Conservation (phyloP, 1,140 invertebrate species). For the Copidosoma floridanum region DNA sequence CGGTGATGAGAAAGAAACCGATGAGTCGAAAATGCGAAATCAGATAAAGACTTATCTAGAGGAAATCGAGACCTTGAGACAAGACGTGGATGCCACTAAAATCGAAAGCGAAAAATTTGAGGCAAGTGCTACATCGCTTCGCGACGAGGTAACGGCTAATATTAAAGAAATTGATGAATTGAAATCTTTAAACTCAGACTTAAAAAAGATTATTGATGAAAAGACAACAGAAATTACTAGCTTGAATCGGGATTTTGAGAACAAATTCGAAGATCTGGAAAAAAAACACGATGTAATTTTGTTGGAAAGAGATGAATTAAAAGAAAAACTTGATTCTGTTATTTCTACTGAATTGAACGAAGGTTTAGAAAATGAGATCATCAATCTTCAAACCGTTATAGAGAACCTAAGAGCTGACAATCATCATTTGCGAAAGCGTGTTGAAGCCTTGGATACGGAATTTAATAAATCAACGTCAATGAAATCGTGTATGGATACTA, state of each 20-base stretch:
- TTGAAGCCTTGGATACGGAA: not conserved
- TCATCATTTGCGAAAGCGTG: not conserved
- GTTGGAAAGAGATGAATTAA: conserved; percentile 15
- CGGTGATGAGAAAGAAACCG: not conserved
- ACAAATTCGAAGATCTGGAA: conserved; percentile 7
- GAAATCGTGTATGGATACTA: too few species aligned
- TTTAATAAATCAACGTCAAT: not conserved
- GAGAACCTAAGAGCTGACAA: not conserved
- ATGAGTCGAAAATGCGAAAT: not conserved
- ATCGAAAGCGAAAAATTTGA: not conserved
- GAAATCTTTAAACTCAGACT: conserved; percentile 16
- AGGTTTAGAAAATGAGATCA: not conserved
- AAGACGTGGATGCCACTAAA: not conserved
- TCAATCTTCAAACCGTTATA: not conserved
- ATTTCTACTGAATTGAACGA: not conserved
- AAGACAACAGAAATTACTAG: conserved; percentile 20
- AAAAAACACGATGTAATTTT: not conserved
- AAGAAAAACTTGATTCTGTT: conserved; percentile 3
- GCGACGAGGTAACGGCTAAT: conserved; percentile 11
- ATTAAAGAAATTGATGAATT: conserved; percentile 28
- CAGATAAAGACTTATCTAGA: conserved; percentile 3
- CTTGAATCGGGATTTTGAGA: conserved; percentile 12
- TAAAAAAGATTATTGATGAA: conserved; percentile 27
- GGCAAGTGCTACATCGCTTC: not conserved
- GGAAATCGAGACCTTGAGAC: conserved; percentile 1